phyloP scores from a whole-genome alignment of 2,888 invertebrate species.

The Andrena minutula region DNA sequence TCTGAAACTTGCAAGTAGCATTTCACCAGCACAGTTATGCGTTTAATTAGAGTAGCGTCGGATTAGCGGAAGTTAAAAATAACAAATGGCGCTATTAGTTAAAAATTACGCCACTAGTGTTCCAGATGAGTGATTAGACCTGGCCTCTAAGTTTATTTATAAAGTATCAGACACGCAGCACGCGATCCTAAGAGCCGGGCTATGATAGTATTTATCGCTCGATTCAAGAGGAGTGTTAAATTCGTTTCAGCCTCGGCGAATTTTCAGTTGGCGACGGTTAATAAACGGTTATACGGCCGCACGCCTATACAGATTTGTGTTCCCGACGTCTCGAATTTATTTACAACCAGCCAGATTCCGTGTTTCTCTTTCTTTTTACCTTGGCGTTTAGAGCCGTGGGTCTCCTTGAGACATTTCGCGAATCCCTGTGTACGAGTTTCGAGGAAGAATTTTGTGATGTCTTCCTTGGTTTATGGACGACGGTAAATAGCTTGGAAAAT shows the following conservation, averaged over 20 bases:
- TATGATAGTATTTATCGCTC: constrained; percentile 43
- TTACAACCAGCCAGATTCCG: background rate
- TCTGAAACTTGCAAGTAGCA: background rate
- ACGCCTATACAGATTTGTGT: constrained; percentile 1
- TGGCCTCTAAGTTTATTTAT: constrained; percentile 47
- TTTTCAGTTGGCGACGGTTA: constrained; percentile 12
- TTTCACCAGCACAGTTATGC: background rate
- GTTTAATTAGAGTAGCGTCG: background rate
- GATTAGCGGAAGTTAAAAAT: constrained; percentile 3
- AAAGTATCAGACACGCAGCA: constrained; percentile 41
- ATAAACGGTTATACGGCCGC: constrained; percentile 20
- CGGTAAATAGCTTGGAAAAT: background rate
- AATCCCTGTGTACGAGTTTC: constrained; percentile 12
- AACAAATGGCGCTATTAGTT: constrained; percentile 12
- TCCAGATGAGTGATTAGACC: constrained; percentile 2
- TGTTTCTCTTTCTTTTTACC: constrained; percentile 2
- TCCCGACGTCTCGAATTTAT: constrained; percentile 10
- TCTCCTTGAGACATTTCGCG: constrained; percentile 25
- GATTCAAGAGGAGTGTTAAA: constrained; percentile 39
- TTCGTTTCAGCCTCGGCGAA: constrained; percentile 11
- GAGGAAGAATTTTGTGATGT: background rate
- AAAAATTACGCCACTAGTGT: constrained; percentile 2
- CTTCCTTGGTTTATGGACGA: background rate
- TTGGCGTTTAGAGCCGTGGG: background rate
- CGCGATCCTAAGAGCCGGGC: constrained; percentile 29